phyloP scores from a whole-genome alignment of 2,113 vertebrate genomes.

The Lepidothrix coronata region DNA sequence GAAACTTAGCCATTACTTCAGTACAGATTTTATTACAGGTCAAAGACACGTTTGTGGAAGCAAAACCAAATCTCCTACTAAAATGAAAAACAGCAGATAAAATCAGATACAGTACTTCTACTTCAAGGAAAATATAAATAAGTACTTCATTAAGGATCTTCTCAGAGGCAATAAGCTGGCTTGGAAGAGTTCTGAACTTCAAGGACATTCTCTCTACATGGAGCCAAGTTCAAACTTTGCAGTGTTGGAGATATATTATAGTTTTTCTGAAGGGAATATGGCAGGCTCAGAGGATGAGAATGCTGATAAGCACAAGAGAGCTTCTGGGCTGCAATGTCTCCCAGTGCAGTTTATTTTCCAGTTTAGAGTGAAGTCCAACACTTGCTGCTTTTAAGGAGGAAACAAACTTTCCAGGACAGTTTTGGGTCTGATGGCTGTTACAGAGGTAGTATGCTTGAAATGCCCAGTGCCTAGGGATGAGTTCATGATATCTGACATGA shows the following conservation, averaged over 20 bases:
- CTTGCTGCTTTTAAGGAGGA: background rate
- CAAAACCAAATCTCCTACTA: background rate
- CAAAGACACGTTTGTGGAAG: background rate
- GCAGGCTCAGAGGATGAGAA: background rate
- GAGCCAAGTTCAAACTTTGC: background rate
- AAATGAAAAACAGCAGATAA: slow-evolving; percentile 35
- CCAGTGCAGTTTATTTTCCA: background rate
- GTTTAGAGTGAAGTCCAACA: background rate
- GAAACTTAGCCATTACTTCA: slow-evolving; percentile 13
- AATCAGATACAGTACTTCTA: background rate
- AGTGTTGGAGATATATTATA: background rate
- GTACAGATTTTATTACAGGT: slow-evolving; percentile 32
- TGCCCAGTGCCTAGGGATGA: background rate
- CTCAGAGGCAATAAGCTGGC: background rate
- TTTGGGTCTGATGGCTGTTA: background rate
- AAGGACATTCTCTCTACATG: background rate
- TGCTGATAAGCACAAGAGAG: background rate
- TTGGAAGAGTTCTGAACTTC: background rate
- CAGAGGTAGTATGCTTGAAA: background rate
- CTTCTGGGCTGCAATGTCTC: background rate
- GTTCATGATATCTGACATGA: background rate
- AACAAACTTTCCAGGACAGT: background rate
- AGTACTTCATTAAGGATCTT: background rate
- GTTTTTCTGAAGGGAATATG: background rate
- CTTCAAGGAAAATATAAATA: slow-evolving; percentile 19